Percentiles rank a stretch among this genome's conserved stretches.
phyloP scores from a whole-genome alignment of 2,888 invertebrate species.

The Metopia argyrocephala region DNA sequence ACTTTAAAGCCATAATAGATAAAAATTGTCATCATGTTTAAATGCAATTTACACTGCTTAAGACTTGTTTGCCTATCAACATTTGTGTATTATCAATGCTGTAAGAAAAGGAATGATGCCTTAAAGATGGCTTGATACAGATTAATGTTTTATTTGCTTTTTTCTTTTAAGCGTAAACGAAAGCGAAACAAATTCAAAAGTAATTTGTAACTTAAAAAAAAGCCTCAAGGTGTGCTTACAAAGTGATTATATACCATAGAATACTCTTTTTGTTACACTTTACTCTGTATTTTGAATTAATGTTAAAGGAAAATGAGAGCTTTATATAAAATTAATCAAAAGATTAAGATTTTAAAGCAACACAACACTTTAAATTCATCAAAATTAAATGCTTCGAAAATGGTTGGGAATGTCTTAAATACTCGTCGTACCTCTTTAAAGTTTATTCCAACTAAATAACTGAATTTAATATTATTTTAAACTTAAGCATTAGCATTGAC shows the following conservation, averaged over 20 bases:
- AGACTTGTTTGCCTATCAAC: slow-evolving; percentile 35
- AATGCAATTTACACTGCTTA: slow-evolving; percentile 57
- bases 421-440: too few relatives aligned
- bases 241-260: neutral
- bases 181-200: neutral
- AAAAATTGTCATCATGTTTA: slow-evolving; percentile 62
- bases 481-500: too few relatives aligned
- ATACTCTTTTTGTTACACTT: neutral
- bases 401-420: too few relatives aligned
- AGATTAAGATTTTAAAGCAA: too few relatives aligned
- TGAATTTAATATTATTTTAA: too few relatives aligned
- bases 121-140: slow-evolving; percentile 13
- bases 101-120: neutral
- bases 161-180: neutral
- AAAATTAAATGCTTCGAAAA: too few relatives aligned
- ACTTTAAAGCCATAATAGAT: slow-evolving; percentile 47
- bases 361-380: too few relatives aligned
- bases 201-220: slow-evolving; percentile 15
- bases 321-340: too few relatives aligned
- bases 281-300: neutral
- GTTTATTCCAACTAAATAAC: too few relatives aligned
- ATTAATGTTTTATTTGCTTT: slow-evolving; percentile 20
- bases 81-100: neutral
- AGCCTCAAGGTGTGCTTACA: slow-evolving; percentile 35
- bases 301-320: neutral